Evolutionary conservation across 2,113 vertebrate species (phyloP), one percentile per base, ranked within the genome.

Genomic region (Australoheros scitulus): DNA sequence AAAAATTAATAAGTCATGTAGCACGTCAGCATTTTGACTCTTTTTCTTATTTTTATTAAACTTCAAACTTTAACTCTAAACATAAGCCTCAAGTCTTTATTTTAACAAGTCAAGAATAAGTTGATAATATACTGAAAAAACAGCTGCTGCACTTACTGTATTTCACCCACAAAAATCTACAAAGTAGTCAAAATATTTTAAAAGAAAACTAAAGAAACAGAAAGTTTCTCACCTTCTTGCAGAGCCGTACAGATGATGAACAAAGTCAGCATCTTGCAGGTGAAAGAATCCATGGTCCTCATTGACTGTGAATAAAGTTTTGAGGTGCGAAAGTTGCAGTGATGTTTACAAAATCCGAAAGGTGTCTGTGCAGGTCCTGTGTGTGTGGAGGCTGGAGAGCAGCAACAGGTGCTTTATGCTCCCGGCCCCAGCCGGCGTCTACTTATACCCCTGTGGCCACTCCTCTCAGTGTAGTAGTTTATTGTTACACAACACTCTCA

Each of bases 391-490:
- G 74, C 64, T 75, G 75, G 76, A 68, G 61, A 84, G 84, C 78
- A 86, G 85, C 85, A 86, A 90, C 95, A 96, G 95, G 95, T 96
- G 94, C 85, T 83, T 94, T 93, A 60, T 93, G 90, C 87, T 91
- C 80, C 52, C 24, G 32, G 64, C 65, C 57, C 14, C 83, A 43
- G 80, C 58, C 81, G 22, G 50, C 82, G n/a, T 77, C 47, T 85
- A 80, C 89, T 95, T 96, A 95, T 95, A 93, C 24, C n/a, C 24
- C 4, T 34, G 1, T 70, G 80, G 63, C 86, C 80, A 86, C 89
- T 79, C 90, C 92, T 15, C 20, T 24, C 18, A 7, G 22, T 24
- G 17, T 32, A 14, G 68, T 81, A 10, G 20, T 29, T 32, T 41
- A 41, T 64, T 72, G 77, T 92, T 89, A 81, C 83, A 90, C 82